Percentiles rank a stretch among this genome's conserved stretches.
These are phyloP conservation scores for Cosmopolites sordidus DNA, from an alignment of 2,888 invertebrate species.

Conservation along the genomic window DNA sequence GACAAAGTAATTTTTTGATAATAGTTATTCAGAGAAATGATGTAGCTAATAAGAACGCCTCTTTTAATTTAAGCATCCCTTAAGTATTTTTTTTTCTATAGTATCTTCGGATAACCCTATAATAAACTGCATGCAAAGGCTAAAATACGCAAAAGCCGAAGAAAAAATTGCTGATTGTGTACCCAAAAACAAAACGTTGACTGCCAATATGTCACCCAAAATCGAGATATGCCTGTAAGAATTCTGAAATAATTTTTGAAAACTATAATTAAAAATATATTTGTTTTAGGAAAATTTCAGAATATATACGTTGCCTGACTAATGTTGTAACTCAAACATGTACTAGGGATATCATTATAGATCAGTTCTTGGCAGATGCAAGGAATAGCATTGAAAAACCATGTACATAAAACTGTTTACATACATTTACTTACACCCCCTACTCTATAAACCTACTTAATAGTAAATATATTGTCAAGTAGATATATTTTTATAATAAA, in stretches of 20 bases:
- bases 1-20: no score
- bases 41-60: no score
- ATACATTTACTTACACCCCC: no score
- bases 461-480: no score
- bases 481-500: no score
- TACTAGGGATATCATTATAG: conserved; percentile 16
- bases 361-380: conserved; percentile 8
- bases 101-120: conserved; percentile 12
- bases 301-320: conserved; percentile 3
- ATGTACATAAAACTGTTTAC: not conserved
- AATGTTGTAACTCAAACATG: conserved; percentile 15
- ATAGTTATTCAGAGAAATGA: no score
- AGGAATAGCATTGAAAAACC: conserved; percentile 4
- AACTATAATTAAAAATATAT: not conserved
- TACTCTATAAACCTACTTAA: no score
- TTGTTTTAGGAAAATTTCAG: conserved; percentile 12
- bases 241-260: not conserved
- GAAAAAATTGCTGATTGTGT: not conserved
- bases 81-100: conserved; percentile 5
- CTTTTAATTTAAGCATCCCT: no score
- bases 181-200: not conserved
- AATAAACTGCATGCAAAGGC: conserved; percentile 9
- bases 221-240: conserved; percentile 21
- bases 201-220: conserved; percentile 8
- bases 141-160: conserved; percentile 2